Evolutionary conservation across 2,888 invertebrate genomes (phyloP), one percentile per base, ranked within the genome.

Genomic region (Morpho helenor): DNA sequence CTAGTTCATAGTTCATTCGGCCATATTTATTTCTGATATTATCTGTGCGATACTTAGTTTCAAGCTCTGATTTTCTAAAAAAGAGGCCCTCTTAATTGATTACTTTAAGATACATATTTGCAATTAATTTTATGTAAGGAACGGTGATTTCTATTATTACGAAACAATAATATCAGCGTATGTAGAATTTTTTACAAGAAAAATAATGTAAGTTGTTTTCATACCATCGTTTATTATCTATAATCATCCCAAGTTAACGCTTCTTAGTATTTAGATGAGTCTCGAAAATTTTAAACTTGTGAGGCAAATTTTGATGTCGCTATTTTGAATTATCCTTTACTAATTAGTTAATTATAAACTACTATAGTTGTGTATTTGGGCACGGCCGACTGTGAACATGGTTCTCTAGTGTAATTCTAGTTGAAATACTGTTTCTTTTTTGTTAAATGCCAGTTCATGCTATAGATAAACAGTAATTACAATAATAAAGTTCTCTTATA

Each of bases 401-500:
- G 82, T 85, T 86, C 82, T 78, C 77, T 87, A 88, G 85, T 73
- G 78, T 87, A 81, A 85, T 81, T 87, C 71, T 89, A 87, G 87
- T 80, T 60, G 80, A 82, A 31, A 78, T 83, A 83, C 71, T 82
- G 74, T 84, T 82, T 80, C 75, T 76, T 86, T 16, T 85, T 85
- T 82, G 84, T 90, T 89, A 86, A 72, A 86, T 87, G 89, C 88
- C 87, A 87, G 82, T 88, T 90, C 84, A 87, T 86, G 90, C 90
- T 90, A 89, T 89, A 89, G 87, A 81, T 88, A 88, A 87, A 88
- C 87, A 77, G 80, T 89, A 87, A 87, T 87, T 89, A 88, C 78
- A 84, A 88, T 80, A 90, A 90, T 90, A 89, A 90, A 90, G 81
- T 89, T 90, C 89, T 89, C 88, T 88, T 89, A 87, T 87, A 88